Evolutionary conservation across 2,113 vertebrate species (phyloP).

Genomic region (Kobus ellipsiprymnus): DNA sequence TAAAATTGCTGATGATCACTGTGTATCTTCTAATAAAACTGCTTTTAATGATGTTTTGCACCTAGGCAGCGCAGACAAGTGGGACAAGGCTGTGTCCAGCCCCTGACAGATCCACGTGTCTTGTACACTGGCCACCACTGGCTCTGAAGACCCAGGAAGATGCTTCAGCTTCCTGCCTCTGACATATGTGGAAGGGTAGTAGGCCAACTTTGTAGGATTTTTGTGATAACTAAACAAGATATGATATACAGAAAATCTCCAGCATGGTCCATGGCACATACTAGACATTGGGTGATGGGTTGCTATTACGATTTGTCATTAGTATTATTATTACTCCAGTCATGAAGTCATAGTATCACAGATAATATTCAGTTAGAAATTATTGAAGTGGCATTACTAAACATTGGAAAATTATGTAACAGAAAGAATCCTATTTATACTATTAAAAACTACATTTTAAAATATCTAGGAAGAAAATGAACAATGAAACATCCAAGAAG

Average conservation of each 20-base stretch:
- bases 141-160: neutral
- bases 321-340: neutral
- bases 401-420: neutral
- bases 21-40: neutral
- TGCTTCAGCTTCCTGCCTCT: neutral
- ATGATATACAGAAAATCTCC: neutral
- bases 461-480: neutral
- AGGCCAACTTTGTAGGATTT: neutral
- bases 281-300: neutral
- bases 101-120: neutral
- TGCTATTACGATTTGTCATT: neutral
- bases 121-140: neutral
- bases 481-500: neutral
- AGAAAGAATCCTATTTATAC: neutral
- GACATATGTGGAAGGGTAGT: neutral
- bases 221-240: neutral
- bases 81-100: neutral
- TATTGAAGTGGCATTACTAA: neutral
- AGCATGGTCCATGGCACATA: neutral
- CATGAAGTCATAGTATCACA: neutral
- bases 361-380: neutral
- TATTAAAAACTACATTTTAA: neutral
- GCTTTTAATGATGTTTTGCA: neutral
- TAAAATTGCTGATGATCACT: too few species aligned
- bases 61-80: fast-evolving